Percentiles rank a stretch among this genome's conserved stretches.
Conservation (phyloP, 1,140 invertebrate species). For the Trichonephila clavipes region DNA sequence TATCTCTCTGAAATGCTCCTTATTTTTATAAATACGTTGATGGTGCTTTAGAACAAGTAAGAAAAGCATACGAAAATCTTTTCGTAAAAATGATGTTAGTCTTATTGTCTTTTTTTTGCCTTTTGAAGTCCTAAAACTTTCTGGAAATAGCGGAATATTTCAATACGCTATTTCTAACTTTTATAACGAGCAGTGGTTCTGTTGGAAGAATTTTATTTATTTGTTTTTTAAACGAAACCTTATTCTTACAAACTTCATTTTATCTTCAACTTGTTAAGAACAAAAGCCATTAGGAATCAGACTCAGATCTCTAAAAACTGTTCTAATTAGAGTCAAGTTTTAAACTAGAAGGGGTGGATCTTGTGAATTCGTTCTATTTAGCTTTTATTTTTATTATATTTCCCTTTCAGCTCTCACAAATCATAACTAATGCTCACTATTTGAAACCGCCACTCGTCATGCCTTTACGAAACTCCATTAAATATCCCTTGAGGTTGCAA, state of each 20-base stretch:
- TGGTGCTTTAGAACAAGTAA: not conserved
- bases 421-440: not conserved
- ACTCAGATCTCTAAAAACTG: not conserved
- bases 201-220: not conserved
- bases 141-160: not conserved
- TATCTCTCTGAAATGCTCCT: not conserved
- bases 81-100: not conserved
- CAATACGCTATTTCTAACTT: not conserved
- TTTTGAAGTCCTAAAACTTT: not conserved
- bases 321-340: not conserved
- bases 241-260: not conserved
- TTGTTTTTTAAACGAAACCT: not conserved
- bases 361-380: not conserved
- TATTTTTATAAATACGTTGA: not conserved
- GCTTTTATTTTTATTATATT: not conserved
- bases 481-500: not conserved
- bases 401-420: not conserved
- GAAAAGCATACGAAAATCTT: not conserved
- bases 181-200: not conserved
- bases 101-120: not conserved
- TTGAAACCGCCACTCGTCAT: not conserved
- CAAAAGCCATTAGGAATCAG: conserved; percentile 11
- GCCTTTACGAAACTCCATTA: not conserved
- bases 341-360: not conserved
- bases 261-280: not conserved